phyloP scores from a whole-genome alignment of 2,888 invertebrate species.

The Phorcus lineatus region DNA sequence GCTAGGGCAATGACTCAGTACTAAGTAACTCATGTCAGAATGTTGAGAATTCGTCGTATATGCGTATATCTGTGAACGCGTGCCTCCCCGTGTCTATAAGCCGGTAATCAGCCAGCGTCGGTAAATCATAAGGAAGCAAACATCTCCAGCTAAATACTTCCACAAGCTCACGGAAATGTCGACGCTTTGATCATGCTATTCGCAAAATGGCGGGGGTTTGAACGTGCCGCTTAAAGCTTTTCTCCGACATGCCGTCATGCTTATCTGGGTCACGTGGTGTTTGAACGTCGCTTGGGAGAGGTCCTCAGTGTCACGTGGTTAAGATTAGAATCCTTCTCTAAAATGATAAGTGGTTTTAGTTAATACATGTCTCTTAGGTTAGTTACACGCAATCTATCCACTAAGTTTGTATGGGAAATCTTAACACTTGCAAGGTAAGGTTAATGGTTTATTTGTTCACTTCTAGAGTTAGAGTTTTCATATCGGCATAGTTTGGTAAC shows the following conservation, averaged over 20 bases:
- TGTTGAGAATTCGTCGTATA: neutral
- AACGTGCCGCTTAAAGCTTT: neutral
- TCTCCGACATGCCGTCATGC: neutral
- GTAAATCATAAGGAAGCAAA: neutral
- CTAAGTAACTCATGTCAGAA: neutral
- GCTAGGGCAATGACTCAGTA: neutral
- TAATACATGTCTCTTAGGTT: neutral
- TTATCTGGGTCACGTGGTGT: neutral
- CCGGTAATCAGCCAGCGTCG: neutral
- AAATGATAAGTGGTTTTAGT: slow-evolving; percentile 6
- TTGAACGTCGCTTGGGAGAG: slow-evolving; percentile 10
- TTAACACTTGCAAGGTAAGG: slow-evolving; percentile 9
- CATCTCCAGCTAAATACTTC: slow-evolving; percentile 10
- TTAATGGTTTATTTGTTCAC: neutral
- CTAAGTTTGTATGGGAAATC: slow-evolving; percentile 12
- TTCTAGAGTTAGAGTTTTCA: no score
- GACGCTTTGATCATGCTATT: slow-evolving; percentile 5
- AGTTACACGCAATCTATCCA: neutral
- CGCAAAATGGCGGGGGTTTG: slow-evolving; percentile 18
- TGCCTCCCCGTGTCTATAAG: neutral
- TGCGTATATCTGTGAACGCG: neutral
- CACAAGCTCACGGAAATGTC: neutral
- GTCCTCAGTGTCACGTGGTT: neutral
- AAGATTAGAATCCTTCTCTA: neutral
- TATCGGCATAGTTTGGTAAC: no score